These are phyloP conservation scores for Drosophila anomalata DNA, from an alignment of 2,888 invertebrate genomes.

Conservation along the genomic window DNA sequence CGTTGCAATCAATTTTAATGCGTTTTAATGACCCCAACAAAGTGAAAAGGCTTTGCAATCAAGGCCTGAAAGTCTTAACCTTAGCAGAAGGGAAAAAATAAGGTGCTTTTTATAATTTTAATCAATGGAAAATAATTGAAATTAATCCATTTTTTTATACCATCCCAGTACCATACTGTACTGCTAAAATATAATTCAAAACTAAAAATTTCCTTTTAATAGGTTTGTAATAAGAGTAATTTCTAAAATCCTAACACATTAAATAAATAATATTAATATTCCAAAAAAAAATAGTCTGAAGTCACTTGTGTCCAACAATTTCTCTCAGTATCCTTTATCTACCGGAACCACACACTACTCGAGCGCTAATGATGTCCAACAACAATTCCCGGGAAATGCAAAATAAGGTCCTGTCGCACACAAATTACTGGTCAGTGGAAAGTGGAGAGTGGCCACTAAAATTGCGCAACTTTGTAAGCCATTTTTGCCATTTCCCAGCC, in stretches of 20 bases:
- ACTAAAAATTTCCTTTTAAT: too few species aligned
- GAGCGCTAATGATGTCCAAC: slow-evolving; percentile 58
- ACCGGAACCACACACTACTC: slow-evolving; percentile 46
- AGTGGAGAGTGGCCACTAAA: slow-evolving; percentile 36
- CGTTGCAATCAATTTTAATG: slow-evolving; percentile 63
- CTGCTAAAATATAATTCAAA: too few species aligned
- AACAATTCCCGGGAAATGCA: slow-evolving; percentile 50
- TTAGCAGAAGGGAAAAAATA: slow-evolving; percentile 1
- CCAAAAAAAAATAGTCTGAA: too few species aligned
- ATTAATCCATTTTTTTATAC: too few species aligned
- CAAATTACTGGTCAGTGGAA: slow-evolving; percentile 51
- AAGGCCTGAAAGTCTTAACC: slow-evolving; percentile 22
- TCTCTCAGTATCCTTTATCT: slow-evolving; percentile 48
- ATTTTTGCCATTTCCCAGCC: slow-evolving; percentile 45
- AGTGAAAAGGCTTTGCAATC: slow-evolving; percentile 45
- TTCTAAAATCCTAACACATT: neutral
- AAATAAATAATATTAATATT: neutral
- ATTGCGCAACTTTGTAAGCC: slow-evolving; percentile 58
- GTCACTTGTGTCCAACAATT: neutral
- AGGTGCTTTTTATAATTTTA: neutral
- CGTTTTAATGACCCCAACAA: slow-evolving; percentile 61
- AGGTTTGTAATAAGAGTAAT: too few species aligned
- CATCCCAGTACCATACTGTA: too few species aligned
- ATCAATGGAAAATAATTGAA: too few species aligned
- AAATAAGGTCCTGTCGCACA: slow-evolving; percentile 44